phyloP scores from a whole-genome alignment of 2,888 invertebrate genomes.

The Odontocerum albicorne region DNA sequence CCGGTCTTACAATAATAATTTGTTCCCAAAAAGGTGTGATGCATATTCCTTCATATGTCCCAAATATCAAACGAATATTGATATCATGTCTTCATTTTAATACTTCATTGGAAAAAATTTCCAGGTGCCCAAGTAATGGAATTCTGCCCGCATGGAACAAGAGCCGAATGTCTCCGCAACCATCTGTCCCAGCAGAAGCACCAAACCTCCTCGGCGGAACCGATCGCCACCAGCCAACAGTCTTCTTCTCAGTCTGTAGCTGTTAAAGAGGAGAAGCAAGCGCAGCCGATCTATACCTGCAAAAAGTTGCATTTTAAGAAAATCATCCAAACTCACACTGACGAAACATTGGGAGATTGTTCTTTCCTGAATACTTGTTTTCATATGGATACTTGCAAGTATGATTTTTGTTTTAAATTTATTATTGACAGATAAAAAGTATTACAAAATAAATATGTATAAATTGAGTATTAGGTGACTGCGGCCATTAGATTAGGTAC shows the following conservation, averaged over 20 bases:
- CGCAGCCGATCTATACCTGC: constrained; percentile 56
- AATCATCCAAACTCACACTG: constrained; percentile 94
- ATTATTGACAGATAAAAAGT: too few relatives aligned
- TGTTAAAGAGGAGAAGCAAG: constrained; percentile 40
- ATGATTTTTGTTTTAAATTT: too few relatives aligned
- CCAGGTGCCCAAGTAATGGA: constrained; percentile 85
- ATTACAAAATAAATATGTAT: too few relatives aligned
- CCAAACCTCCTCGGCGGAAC: background rate
- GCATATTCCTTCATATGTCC: too few relatives aligned
- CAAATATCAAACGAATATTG: too few relatives aligned
- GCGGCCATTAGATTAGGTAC: too few relatives aligned
- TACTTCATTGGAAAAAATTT: too few relatives aligned
- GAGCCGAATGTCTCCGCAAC: constrained; percentile 77
- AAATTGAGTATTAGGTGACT: too few relatives aligned
- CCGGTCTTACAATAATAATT: background rate
- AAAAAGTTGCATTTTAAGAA: constrained; percentile 94
- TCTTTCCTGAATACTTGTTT: constrained; percentile 98
- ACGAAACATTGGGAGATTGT: constrained; percentile 93
- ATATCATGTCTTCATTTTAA: too few relatives aligned
- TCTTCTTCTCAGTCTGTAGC: background rate
- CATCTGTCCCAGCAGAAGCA: constrained; percentile 37
- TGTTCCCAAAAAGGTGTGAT: background rate
- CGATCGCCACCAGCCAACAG: constrained; percentile 37
- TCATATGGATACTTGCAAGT: constrained; percentile 98
- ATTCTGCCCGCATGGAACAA: constrained; percentile 95